Evolutionary conservation across 1,140 invertebrate species (phyloP).

Genomic region (Stegodyphus dumicola): DNA sequence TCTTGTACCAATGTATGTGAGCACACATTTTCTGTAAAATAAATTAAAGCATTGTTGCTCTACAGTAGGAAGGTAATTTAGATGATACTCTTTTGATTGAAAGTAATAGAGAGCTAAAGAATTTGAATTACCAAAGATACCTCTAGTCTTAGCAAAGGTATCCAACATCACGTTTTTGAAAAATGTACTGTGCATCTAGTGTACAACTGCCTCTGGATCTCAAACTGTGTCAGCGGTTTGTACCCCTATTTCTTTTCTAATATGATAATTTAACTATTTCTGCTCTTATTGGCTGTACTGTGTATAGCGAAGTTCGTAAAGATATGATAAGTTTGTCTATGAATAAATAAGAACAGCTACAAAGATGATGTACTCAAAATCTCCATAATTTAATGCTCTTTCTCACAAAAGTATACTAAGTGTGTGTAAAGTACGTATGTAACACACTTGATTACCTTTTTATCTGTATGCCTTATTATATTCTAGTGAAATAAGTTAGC

Average conservation of each 20-base stretch:
- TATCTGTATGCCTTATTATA: slow-evolving; percentile 23
- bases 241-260: slow-evolving; percentile 13
- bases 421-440: slow-evolving; percentile 26
- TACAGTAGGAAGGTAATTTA: background rate
- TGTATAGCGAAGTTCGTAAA: slow-evolving; percentile 13
- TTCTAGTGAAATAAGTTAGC: slow-evolving; percentile 6
- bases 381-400: slow-evolving; percentile 7
- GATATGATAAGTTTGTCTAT: background rate
- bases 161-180: slow-evolving; percentile 12
- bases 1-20: slow-evolving; percentile 5
- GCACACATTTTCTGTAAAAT: background rate
- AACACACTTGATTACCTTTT: slow-evolving; percentile 28
- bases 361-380: slow-evolving; percentile 16
- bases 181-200: background rate
- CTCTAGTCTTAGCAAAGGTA: slow-evolving; percentile 56
- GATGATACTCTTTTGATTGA: background rate
- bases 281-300: background rate
- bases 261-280: background rate
- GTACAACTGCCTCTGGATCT: background rate
- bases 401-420: background rate
- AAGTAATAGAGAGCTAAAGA: background rate
- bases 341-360: background rate
- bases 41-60: background rate
- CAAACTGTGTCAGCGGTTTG: background rate
- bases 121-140: slow-evolving; percentile 56